phyloP scores from a whole-genome alignment of 2,113 vertebrate species.

The Sprattus sprattus region DNA sequence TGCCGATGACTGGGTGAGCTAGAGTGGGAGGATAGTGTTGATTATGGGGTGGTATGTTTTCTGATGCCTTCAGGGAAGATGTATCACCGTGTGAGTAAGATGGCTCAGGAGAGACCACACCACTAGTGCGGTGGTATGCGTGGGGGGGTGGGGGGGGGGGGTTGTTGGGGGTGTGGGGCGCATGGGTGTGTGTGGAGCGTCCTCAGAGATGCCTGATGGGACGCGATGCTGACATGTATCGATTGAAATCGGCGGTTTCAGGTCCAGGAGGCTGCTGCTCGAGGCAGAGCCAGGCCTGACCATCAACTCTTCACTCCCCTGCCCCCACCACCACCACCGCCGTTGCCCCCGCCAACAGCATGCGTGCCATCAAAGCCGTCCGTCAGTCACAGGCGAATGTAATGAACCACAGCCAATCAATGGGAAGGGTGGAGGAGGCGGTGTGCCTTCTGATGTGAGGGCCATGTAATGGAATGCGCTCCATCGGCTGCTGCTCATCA shows the following conservation, averaged over 20 bases:
- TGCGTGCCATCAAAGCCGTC: not conserved
- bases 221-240: not conserved
- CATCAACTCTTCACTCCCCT: not conserved
- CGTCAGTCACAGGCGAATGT: not conserved
- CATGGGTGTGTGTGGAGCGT: not conserved
- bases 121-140: not conserved
- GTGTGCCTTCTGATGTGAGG: not conserved
- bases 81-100: conserved; percentile 37
- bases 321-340: not conserved
- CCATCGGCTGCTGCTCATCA: not conserved
- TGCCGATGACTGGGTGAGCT: conserved; percentile 6
- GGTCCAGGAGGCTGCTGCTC: not conserved
- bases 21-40: conserved; percentile 42
- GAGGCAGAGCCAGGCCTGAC: not conserved
- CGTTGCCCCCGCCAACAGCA: not conserved
- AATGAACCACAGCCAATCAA: not conserved
- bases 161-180: not conserved
- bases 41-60: not conserved
- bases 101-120: conserved; percentile 2
- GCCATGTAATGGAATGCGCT: not conserved
- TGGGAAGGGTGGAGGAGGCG: not conserved
- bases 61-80: conserved; percentile 41
- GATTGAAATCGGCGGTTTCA: not conserved
- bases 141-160: not conserved
- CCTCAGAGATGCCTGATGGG: not conserved